Evolutionary conservation across 92 coral and sea anemone genomes (phyloP).

Genomic region (Heliopora coerulea): DNA sequence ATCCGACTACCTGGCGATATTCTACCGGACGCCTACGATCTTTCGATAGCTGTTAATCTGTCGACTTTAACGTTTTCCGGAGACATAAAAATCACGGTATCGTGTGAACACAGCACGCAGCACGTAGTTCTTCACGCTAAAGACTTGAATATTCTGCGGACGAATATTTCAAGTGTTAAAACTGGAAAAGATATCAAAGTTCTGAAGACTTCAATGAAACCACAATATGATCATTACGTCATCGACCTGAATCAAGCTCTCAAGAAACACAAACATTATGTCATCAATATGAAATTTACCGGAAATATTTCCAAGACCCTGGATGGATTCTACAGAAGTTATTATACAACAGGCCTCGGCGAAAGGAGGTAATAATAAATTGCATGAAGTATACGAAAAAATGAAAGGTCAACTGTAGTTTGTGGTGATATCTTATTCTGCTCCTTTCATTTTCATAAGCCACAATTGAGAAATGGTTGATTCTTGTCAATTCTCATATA

Average conservation of each 20-base stretch:
- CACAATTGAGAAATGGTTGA: too few relatives aligned
- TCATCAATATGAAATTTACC: slow-evolving; percentile 58
- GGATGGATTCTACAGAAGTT: slow-evolving; percentile 97
- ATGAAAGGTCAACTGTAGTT: too few relatives aligned
- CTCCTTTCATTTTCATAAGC: too few relatives aligned
- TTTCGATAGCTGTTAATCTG: slow-evolving; percentile 70
- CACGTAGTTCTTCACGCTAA: slow-evolving; percentile 71
- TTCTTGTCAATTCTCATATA: too few relatives aligned
- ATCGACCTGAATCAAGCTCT: slow-evolving; percentile 63
- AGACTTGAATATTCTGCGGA: slow-evolving; percentile 54
- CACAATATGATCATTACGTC: slow-evolving; percentile 73
- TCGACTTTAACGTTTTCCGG: slow-evolving; percentile 68
- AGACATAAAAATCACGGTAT: slow-evolving; percentile 62
- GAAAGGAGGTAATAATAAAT: slow-evolving; percentile 79
- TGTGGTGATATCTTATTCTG: too few relatives aligned
- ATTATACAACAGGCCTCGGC: slow-evolving; percentile 84
- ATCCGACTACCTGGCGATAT: slow-evolving; percentile 70
- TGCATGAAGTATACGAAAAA: too few relatives aligned
- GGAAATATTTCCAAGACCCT: slow-evolving; percentile 73
- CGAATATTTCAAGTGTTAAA: slow-evolving; percentile 52
- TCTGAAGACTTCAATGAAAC: slow-evolving; percentile 56
- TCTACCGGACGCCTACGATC: slow-evolving; percentile 66
- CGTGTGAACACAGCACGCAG: slow-evolving; percentile 56
- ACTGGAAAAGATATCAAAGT: slow-evolving; percentile 56
- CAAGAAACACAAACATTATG: slow-evolving; percentile 57